Evolutionary conservation across 2,113 vertebrate genomes (phyloP), one percentile per base, ranked within the genome.

Genomic region (Erythrocercus mccallii): DNA sequence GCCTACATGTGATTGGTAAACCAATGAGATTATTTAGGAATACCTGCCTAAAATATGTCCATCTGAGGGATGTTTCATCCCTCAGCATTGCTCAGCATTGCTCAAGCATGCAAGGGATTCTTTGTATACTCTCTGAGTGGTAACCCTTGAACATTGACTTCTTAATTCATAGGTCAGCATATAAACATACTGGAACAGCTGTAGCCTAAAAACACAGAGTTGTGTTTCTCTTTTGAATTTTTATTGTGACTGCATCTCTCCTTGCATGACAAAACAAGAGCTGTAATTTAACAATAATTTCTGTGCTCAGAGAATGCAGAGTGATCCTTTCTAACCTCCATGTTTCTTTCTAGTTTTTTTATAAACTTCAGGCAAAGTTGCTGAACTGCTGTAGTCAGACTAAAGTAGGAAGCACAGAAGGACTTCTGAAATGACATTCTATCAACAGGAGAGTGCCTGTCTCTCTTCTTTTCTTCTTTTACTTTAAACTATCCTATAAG

Each of bases 381-480:
- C 40, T 60, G 38, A 80, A 51, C 54, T 92, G 35, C 35, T 51
- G 12, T 45, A 86, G 60, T 86, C 79, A 87, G 48, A 51, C 53
- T 88, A 45, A 71, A 78, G 66, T 54, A 90, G 13, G 81, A 92
- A 94, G 58, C 72, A 70, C 25, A 87, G 84, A 89, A 77, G 53
- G 54, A 68, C 64, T 92, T 91, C 65, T 72, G 21, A 92, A 93
- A 95, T 66, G 31, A 30, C 68, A 58, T 79, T 89, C 44, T 78
- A 56, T 82, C 83, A 95, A 86, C 84, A 68, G 72, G 35, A 91
- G 60, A 93, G 60, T 66, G 22, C 33, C 35, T 71, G 22, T 76
- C 71, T 94, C 68, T 54, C 48, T 91, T 56, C 20, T 79, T 94
- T 78, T 91, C 38, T 92, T 93, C 40, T 93, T 96, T 86, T 95